These are phyloP conservation scores for Pocillopora damicornis DNA, from an alignment of 64 coral and sea anemone genomes.

Conservation along the genomic window DNA sequence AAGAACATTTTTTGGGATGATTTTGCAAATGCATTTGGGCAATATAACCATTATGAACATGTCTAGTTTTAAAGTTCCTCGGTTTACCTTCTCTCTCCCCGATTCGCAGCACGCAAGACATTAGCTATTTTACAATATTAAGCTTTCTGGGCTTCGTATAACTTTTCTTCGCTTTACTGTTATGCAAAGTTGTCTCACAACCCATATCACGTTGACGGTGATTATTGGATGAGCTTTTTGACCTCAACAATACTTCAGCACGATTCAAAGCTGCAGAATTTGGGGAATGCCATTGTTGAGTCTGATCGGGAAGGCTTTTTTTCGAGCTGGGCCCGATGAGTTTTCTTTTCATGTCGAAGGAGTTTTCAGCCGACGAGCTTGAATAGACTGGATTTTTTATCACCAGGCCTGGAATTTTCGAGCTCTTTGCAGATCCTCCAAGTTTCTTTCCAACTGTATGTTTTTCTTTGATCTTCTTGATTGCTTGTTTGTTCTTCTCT, in stretches of 20 bases:
- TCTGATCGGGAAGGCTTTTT: not conserved
- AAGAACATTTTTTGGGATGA: no score
- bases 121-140: no score
- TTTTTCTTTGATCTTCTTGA: not conserved
- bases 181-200: not conserved
- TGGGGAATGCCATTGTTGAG: not conserved
- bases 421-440: not conserved
- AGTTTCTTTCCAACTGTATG: not conserved
- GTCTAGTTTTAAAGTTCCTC: no score
- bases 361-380: not conserved
- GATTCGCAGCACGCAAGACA: no score
- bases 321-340: not conserved
- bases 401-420: no score
- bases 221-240: not conserved
- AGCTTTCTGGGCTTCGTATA: no score
- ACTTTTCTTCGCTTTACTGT: not conserved
- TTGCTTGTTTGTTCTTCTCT: not conserved
- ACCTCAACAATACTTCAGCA: not conserved
- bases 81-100: no score
- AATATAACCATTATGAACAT: no score
- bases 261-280: not conserved
- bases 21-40: no score
- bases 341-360: not conserved
- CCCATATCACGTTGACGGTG: not conserved
- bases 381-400: not conserved